A percentile compares a stretch with the other conserved stretches of the same genome.
phyloP scores from a whole-genome alignment of 2,888 invertebrate genomes.

The Caradrina clavipalpis region DNA sequence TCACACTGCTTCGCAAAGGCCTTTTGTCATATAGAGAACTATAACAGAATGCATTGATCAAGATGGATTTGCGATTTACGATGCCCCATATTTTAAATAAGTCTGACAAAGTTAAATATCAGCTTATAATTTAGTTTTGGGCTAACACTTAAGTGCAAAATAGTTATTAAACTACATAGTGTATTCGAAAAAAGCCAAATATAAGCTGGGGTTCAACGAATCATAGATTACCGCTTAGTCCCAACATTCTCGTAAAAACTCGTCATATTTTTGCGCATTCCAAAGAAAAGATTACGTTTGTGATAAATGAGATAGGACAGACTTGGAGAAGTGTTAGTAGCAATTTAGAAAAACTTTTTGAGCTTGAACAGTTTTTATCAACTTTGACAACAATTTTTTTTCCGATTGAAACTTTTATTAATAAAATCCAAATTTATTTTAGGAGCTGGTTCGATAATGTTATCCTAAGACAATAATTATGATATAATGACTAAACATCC shows the following conservation, averaged over 20 bases:
- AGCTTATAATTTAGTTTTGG: too few relatives aligned
- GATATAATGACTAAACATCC: too few relatives aligned
- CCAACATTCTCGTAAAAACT: neutral
- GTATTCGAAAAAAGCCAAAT: neutral
- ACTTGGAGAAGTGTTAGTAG: constrained; percentile 33
- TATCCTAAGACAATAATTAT: too few relatives aligned
- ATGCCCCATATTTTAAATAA: too few relatives aligned
- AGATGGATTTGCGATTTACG: too few relatives aligned
- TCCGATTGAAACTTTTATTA: constrained; percentile 2
- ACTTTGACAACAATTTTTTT: constrained; percentile 10
- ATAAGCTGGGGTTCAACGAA: neutral
- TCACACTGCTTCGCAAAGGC: too few relatives aligned
- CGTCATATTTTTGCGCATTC: constrained; percentile 18
- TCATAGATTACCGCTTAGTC: neutral
- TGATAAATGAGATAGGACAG: constrained; percentile 43
- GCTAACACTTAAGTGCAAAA: neutral
- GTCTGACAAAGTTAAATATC: too few relatives aligned
- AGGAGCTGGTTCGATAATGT: too few relatives aligned
- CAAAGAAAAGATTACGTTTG: constrained; percentile 39
- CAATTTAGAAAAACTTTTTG: constrained; percentile 27
- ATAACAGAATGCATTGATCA: too few relatives aligned
- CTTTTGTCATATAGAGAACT: too few relatives aligned
- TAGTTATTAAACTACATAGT: neutral
- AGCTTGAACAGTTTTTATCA: constrained; percentile 34
- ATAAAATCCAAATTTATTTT: neutral